Evolutionary conservation across 2,797 vertebrate species (phyloP).

Genomic region (Thripadectes ignobilis): DNA sequence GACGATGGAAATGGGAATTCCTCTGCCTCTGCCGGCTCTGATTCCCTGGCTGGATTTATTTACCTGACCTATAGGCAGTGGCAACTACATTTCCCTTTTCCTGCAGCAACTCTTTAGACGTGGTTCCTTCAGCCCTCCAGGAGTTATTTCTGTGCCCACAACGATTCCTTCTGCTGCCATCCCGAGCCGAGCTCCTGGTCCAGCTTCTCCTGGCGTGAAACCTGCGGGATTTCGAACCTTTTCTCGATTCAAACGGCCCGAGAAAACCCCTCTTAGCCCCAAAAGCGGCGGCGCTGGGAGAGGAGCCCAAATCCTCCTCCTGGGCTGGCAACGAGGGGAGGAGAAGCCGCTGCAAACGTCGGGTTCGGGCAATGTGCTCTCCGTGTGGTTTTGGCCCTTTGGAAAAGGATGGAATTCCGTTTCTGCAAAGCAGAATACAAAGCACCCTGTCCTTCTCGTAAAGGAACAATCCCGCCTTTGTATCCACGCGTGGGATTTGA

Average conservation of each 20-base stretch:
- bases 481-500: background rate
- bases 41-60: background rate
- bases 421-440: background rate
- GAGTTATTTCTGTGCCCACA: no score
- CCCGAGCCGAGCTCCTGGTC: background rate
- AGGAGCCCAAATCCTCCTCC: background rate
- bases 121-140: background rate
- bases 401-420: background rate
- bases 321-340: background rate
- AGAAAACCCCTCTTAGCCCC: background rate
- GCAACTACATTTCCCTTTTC: accelerated
- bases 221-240: background rate
- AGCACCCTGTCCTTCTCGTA: background rate
- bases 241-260: no score
- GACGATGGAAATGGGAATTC: background rate
- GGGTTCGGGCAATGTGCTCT: background rate
- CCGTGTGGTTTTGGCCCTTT: background rate
- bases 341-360: background rate
- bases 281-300: background rate
- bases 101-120: accelerated
- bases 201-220: background rate
- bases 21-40: accelerated
- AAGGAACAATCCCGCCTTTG: background rate
- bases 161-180: background rate
- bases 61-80: accelerated